Evolutionary conservation across 1,140 invertebrate genomes (phyloP).

Genomic region (Acyrthosiphon pisum): DNA sequence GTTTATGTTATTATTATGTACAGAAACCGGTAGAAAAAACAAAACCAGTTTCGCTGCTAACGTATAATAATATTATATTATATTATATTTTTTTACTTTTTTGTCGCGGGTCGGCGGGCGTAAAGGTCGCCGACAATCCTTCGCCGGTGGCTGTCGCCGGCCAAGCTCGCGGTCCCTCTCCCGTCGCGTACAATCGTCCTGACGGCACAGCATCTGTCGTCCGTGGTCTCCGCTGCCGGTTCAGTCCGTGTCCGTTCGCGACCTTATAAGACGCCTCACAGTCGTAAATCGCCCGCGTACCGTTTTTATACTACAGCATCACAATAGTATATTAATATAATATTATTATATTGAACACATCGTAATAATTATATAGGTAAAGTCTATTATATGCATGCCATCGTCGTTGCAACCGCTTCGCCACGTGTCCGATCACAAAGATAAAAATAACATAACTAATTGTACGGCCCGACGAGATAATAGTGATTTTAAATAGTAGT

Average conservation of each 20-base stretch:
- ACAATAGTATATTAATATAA: neutral
- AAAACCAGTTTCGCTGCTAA: neutral
- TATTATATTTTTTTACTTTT: neutral
- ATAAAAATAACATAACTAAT: neutral
- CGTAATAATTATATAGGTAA: neutral
- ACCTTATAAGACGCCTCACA: neutral
- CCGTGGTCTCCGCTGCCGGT: neutral
- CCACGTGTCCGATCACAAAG: neutral
- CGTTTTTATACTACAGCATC: neutral
- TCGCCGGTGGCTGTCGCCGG: neutral
- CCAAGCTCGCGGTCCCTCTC: constrained; percentile 23
- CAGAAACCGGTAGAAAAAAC: neutral
- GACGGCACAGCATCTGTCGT: neutral
- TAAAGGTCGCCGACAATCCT: constrained; percentile 50
- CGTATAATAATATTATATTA: neutral
- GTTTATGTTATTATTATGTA: neutral
- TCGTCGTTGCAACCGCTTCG: neutral
- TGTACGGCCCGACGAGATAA: neutral
- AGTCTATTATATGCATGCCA: neutral
- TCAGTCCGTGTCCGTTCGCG: neutral
- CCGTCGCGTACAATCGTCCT: neutral
- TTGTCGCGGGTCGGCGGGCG: neutral
- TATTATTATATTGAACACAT: neutral
- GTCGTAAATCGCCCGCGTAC: neutral
- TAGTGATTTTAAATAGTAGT: neutral